Percentiles rank a stretch among this genome's conserved stretches.
Evolutionary conservation across 2,888 invertebrate species (phyloP).

Genomic region (Drosophila anomalipes): DNA sequence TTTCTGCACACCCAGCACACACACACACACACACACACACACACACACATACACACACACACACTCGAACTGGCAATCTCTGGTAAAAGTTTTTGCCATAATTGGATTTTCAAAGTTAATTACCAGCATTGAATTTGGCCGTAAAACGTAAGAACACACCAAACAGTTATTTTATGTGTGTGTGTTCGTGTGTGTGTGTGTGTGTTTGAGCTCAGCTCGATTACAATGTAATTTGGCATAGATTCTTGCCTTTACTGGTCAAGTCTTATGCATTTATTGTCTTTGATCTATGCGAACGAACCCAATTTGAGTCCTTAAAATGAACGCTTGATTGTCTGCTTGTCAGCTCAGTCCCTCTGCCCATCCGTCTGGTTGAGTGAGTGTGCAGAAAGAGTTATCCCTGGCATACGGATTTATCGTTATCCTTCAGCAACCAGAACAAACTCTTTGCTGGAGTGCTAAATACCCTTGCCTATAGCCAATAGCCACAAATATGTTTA

Average conservation of each 20-base stretch:
- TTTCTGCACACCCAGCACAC: conserved; percentile 34
- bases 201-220: conserved; percentile 47
- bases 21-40: conserved; percentile 23
- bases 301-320: conserved; percentile 4
- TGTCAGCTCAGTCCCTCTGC: conserved; percentile 11
- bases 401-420: conserved; percentile 2
- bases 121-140: conserved; percentile 81
- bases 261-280: conserved; percentile 20
- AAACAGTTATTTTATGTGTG: conserved; percentile 23
- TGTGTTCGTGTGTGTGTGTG: conserved; percentile 21
- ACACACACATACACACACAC: conserved; percentile 20
- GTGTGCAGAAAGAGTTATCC: conserved; percentile 20
- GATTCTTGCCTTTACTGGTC: conserved; percentile 64
- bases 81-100: conserved; percentile 81
- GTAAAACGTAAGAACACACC: conserved; percentile 71
- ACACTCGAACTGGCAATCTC: conserved; percentile 25
- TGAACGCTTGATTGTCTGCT: conserved; percentile 18
- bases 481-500: background rate
- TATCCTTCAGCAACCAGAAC: background rate
- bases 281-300: conserved; percentile 25
- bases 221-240: conserved; percentile 74
- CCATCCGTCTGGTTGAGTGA: background rate
- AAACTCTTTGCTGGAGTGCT: background rate
- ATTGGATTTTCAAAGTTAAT: conserved; percentile 83
- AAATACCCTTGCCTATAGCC: background rate